Conservation (phyloP, 1,140 invertebrate species). For the Linepithema humile region DNA sequence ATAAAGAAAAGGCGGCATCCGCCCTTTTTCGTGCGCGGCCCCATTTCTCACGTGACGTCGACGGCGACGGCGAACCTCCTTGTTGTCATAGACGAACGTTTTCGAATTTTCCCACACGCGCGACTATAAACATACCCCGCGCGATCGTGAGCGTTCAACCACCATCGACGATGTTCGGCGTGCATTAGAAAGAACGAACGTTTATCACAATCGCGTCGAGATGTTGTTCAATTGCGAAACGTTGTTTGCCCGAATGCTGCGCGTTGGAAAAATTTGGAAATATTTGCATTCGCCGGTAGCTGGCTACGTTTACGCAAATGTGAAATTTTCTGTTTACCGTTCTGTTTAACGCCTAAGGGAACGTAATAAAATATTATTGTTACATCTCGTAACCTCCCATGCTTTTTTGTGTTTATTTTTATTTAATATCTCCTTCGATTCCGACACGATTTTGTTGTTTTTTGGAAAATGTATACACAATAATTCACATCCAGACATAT, state of each 20-base stretch:
- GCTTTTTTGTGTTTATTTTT: no score
- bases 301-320: not conserved
- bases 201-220: constrained; percentile 26
- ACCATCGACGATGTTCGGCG: not conserved
- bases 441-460: not conserved
- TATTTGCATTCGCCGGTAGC: constrained; percentile 7
- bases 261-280: constrained; percentile 18
- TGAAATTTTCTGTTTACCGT: not conserved
- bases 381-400: no score
- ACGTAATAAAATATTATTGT: not conserved
- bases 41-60: constrained; percentile 27
- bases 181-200: constrained; percentile 21
- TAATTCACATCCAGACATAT: not conserved
- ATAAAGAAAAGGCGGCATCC: constrained; percentile 50
- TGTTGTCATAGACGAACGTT: constrained; percentile 32
- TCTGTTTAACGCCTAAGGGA: not conserved
- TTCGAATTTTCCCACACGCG: constrained; percentile 11
- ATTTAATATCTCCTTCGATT: no score
- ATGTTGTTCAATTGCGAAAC: constrained; percentile 11
- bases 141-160: not conserved
- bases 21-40: constrained; percentile 7
- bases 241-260: not conserved
- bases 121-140: not conserved
- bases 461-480: no score
- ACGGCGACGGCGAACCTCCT: not conserved